Conservation (phyloP, 2,888 invertebrate species). For the Perdita meconis region DNA sequence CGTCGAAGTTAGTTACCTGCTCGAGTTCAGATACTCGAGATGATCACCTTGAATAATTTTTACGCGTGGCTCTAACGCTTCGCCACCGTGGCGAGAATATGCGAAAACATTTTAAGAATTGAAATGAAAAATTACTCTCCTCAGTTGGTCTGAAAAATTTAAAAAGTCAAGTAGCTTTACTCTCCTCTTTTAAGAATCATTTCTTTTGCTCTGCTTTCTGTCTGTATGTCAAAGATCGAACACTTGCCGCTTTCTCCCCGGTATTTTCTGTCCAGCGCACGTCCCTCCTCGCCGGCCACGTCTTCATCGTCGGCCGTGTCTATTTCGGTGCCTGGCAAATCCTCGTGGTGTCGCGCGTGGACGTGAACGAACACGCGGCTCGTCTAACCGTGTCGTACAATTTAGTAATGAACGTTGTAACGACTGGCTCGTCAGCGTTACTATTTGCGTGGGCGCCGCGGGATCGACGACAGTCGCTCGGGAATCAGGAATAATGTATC, state of each 20-base stretch:
- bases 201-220: too few species aligned
- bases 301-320: constrained; percentile 22
- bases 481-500: constrained; percentile 56
- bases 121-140: too few species aligned
- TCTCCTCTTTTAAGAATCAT: too few species aligned
- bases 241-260: neutral
- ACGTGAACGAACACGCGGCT: constrained; percentile 19
- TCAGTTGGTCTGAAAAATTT: too few species aligned
- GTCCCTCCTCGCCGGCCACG: neutral
- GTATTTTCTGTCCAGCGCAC: neutral
- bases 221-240: too few species aligned
- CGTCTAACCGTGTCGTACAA: constrained; percentile 49
- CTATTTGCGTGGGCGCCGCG: constrained; percentile 49
- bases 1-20: constrained; percentile 60
- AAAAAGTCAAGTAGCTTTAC: too few species aligned
- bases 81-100: too few species aligned
- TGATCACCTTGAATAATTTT: constrained; percentile 22
- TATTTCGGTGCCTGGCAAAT: constrained; percentile 58
- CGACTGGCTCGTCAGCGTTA: constrained; percentile 27
- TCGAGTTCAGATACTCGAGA: constrained; percentile 18
- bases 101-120: too few species aligned
- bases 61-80: constrained; percentile 1
- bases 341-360: constrained; percentile 49
- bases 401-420: constrained; percentile 59
- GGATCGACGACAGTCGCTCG: constrained; percentile 53